A percentile compares a stretch with the other conserved stretches of the same genome.
phyloP scores from a whole-genome alignment of 2,888 invertebrate genomes.

The Congeria kusceri region DNA sequence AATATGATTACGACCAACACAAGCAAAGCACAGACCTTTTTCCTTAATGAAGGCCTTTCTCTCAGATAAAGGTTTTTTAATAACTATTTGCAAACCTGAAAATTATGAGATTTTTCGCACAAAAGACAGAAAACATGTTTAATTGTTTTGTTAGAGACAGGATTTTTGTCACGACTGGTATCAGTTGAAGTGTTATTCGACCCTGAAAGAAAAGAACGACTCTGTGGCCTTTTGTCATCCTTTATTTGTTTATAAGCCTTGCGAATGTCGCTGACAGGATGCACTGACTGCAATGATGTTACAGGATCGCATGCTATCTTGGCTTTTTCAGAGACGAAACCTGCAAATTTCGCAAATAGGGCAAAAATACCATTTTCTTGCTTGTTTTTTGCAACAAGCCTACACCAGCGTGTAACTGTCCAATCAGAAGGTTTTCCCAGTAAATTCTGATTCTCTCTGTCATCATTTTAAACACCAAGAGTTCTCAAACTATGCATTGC shows the following conservation, averaged over 20 bases:
- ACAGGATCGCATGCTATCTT: slow-evolving; percentile 39
- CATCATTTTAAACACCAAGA: slow-evolving; percentile 39
- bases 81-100: slow-evolving; percentile 36
- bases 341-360: slow-evolving; percentile 42
- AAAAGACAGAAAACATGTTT: slow-evolving; percentile 8
- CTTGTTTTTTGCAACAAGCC: slow-evolving; percentile 13
- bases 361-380: slow-evolving; percentile 23
- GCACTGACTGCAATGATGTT: no score
- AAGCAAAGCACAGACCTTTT: slow-evolving; percentile 43
- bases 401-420: slow-evolving; percentile 33
- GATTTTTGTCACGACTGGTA: neutral
- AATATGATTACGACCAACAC: slow-evolving; percentile 38
- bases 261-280: no score
- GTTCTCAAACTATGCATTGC: slow-evolving; percentile 35
- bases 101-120: slow-evolving; percentile 39
- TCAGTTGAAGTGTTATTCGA: neutral
- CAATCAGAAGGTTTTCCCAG: slow-evolving; percentile 46
- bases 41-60: slow-evolving; percentile 44
- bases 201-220: slow-evolving; percentile 1
- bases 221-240: neutral
- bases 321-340: slow-evolving; percentile 55
- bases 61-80: slow-evolving; percentile 26
- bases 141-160: no score
- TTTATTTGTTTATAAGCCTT: neutral
- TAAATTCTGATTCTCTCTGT: slow-evolving; percentile 43